Evolutionary conservation across 2,888 invertebrate species (phyloP).

Genomic region (Cistogaster globosa): DNA sequence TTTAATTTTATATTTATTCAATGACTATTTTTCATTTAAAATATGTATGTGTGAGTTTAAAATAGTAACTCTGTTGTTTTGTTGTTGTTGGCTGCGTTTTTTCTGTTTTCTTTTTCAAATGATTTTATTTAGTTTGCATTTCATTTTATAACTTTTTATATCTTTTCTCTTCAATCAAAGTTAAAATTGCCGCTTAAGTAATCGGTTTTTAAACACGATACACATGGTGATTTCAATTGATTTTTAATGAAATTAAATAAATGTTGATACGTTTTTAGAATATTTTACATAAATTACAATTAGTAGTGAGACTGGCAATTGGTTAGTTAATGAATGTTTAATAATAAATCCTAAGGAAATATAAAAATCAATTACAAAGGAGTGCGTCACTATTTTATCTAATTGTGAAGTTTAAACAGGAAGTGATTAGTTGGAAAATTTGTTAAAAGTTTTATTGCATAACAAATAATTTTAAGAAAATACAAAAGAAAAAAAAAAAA

Average conservation of each 20-base stretch:
- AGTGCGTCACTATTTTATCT: not conserved
- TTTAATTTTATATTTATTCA: slow-evolving; percentile 26
- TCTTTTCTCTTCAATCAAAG: slow-evolving; percentile 30
- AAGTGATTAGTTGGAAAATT: too few species aligned
- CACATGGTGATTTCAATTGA: slow-evolving; percentile 23
- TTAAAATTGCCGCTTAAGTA: slow-evolving; percentile 25
- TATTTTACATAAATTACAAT: slow-evolving; percentile 47
- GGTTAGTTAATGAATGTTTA: slow-evolving; percentile 27
- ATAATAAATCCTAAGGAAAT: slow-evolving; percentile 11
- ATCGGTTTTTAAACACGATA: slow-evolving; percentile 11
- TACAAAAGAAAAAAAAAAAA: too few species aligned
- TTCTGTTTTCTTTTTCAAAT: too few species aligned
- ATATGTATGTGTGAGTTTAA: too few species aligned
- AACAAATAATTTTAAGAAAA: too few species aligned
- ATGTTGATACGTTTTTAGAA: slow-evolving; percentile 56
- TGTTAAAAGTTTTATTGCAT: too few species aligned
- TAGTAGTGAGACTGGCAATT: slow-evolving; percentile 6
- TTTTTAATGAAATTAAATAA: slow-evolving; percentile 37
- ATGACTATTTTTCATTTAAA: slow-evolving; percentile 31
- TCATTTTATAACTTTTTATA: slow-evolving; percentile 4
- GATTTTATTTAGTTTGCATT: slow-evolving; percentile 54
- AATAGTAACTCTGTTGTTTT: too few species aligned
- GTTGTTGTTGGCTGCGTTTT: not conserved
- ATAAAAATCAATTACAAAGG: not conserved
- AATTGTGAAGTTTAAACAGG: not conserved